Conservation (phyloP, 2,797 vertebrate species). For the Ibycter americanus region DNA sequence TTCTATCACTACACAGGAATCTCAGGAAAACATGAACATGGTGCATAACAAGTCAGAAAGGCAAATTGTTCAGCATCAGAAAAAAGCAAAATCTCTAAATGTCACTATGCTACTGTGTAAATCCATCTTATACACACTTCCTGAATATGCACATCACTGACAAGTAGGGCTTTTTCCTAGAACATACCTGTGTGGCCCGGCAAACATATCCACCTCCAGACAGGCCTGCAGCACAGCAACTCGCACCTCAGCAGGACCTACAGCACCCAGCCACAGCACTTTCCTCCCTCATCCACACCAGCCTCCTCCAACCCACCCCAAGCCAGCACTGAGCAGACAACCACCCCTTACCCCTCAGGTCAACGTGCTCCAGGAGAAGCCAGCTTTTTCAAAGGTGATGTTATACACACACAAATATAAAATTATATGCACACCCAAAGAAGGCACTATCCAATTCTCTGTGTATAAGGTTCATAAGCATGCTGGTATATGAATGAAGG, state of each 20-base stretch:
- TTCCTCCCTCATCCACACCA: not conserved
- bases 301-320: not conserved
- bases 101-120: not conserved
- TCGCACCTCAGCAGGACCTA: not conserved
- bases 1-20: not conserved
- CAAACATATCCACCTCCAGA: not conserved
- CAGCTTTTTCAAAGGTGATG: not conserved
- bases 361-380: not conserved
- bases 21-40: not conserved
- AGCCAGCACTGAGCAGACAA: not conserved
- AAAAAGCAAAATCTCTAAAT: not conserved
- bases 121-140: not conserved
- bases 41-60: not conserved
- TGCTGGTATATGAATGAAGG: not conserved
- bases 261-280: not conserved
- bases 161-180: not conserved
- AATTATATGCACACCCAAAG: not conserved
- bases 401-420: fast-evolving
- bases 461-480: not conserved
- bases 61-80: not conserved
- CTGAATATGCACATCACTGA: not conserved
- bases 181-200: fast-evolving
- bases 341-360: not conserved
- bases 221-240: not conserved
- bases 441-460: not conserved